Evolutionary conservation across 1,140 invertebrate species (phyloP).

Genomic region (Drosophila kepulauana): DNA sequence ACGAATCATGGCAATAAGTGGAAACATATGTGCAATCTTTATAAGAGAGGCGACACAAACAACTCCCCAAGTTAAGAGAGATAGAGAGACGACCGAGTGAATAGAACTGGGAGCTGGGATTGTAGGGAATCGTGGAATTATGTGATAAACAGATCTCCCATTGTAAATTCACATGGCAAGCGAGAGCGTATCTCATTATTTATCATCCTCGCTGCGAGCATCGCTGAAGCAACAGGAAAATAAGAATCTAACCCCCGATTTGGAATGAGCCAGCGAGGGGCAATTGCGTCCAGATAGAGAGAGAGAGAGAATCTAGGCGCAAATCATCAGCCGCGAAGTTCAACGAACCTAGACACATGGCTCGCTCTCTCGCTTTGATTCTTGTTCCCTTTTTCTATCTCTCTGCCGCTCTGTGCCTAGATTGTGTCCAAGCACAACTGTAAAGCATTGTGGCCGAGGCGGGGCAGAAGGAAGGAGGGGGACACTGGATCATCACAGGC

Average conservation of each 20-base stretch:
- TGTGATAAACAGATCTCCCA: constrained; percentile 73
- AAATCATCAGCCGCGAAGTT: constrained; percentile 70
- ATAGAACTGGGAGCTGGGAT: constrained; percentile 12
- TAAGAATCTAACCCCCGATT: constrained; percentile 66
- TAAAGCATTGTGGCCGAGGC: constrained; percentile 19
- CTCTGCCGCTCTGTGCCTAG: constrained; percentile 41
- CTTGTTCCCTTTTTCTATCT: constrained; percentile 13
- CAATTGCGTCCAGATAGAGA: constrained; percentile 36
- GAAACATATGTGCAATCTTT: constrained; percentile 47
- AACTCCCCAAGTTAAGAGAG: not conserved
- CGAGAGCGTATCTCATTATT: constrained; percentile 51
- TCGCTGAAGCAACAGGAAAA: constrained; percentile 53
- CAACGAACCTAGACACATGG: constrained; percentile 66
- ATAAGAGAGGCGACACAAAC: not conserved
- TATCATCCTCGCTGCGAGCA: constrained; percentile 68
- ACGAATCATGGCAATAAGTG: constrained; percentile 43
- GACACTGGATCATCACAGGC: constrained; percentile 45
- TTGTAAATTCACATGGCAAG: constrained; percentile 13
- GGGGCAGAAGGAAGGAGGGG: not conserved
- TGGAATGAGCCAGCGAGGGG: constrained; percentile 24
- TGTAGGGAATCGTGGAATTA: constrained; percentile 42
- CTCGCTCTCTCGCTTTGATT: constrained; percentile 31
- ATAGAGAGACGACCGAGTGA: constrained; percentile 18
- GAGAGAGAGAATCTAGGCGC: constrained; percentile 55
- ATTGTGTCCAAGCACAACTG: constrained; percentile 51